Evolutionary conservation across 2,888 invertebrate genomes (phyloP), one percentile per base, ranked within the genome.

Genomic region (Orgyia antiqua): DNA sequence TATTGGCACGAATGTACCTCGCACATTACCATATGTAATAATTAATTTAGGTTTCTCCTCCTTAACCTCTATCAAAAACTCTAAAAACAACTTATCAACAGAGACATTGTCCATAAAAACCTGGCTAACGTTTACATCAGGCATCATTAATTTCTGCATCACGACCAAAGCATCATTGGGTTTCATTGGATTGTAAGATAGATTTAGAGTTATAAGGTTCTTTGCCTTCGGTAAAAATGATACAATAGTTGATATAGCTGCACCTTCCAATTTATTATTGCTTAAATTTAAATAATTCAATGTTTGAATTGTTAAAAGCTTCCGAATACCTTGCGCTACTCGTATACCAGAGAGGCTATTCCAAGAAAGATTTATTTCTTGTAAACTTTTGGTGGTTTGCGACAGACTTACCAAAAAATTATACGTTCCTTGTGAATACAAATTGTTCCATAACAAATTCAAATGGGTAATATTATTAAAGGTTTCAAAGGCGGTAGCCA

Each of bases 371-470:
- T 77, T 46, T 19, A 82, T 31, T 20, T 63, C 61, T 49, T 63
- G 38, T 10, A 80, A 51, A 8, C 31, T 17, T 25, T 31, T 25
- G 13, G 45, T 45, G 28, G 52, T 75, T 38, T 72, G 67, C 17
- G 61, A 37, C 15, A 80, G 42, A 8, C 39, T 49, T 6, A 9
- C 21, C 0, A 78, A 40, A 4, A 79, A 54, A 36, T 35, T 48
- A 10, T 31, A 51, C 2, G 59, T 54, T n/a, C 65, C 66, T 8
- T 39, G 41, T 13, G 52, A 43, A 34, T 38, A 59, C 0, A 76
- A 44, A 26, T 54, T 64, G 31, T 82, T 82, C 74, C 74, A 78
- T 1, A 80, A 78, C 2, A 80, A 42, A 46, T 82, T 61, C 15
- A 78, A 44, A 29, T 53, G 43, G 2, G 57, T 58, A 13, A 79